Evolutionary conservation across 2,797 vertebrate genomes (phyloP), one percentile per base, ranked within the genome.

Genomic region (Emydoidea blandingii): DNA sequence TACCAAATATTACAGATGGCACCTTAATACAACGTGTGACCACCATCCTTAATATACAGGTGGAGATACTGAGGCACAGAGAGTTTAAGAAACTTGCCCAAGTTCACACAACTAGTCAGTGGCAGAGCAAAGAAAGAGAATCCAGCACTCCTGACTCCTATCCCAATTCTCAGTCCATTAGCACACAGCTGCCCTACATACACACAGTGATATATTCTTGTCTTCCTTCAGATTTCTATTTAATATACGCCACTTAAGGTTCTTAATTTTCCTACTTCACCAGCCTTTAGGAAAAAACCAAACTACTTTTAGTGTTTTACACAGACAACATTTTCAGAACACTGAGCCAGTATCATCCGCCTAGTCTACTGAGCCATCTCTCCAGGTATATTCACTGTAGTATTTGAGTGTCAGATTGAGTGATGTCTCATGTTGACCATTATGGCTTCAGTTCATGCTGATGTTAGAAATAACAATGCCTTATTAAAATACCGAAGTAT

Each of bases 191-290:
- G 78, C 87, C 96, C 91, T 82, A 8, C 86, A 92, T 93, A 92
- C 85, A 83, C 83, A 89, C 92, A 86, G 88, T 52, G 34, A 68
- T 85, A 83, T 3, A 59, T 44, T 62, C 87, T 88, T 94, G 54
- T 78, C 65, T 2, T 59, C 93, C 83, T 93, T 62, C 34, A 78
- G 56, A 54, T 87, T 85, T 94, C 56, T 81, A 93, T 91, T 91
- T 79, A 93, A 91, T n/a, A 52, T 76, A 88, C 79, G 5, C 95
- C 91, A 85, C 95, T 89, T 78, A 79, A 83, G 27, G 49, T 57
- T 62, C 89, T 92, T 81, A 91, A 90, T 53, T 74, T 91, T 62
- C 57, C 83, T 94, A 53, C 72, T 89, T 52, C n/a, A 68, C n/a
- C 9, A 11, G 18, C 65, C 65, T 21, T 10, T 37, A 25, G 72